A percentile compares a stretch with the other conserved stretches of the same genome.
phyloP scores from a whole-genome alignment of 2,797 vertebrate genomes.

The Mus caroli region DNA sequence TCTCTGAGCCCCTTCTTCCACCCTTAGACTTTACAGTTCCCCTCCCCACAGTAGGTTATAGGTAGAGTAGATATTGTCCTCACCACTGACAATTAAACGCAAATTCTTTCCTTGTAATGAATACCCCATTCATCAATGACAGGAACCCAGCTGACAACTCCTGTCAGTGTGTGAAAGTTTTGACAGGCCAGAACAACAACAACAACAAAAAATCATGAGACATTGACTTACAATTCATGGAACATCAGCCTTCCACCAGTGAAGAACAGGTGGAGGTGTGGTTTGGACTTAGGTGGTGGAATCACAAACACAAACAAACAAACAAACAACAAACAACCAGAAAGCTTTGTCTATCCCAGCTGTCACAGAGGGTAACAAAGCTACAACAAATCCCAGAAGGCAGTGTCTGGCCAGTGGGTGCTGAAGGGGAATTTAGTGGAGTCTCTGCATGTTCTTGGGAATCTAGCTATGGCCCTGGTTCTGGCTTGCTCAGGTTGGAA shows the following conservation, averaged over 20 bases:
- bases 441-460: background rate
- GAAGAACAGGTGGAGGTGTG: background rate
- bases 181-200: background rate
- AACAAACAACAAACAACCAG: background rate
- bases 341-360: background rate
- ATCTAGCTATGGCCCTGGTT: background rate
- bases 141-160: background rate
- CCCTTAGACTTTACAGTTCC: background rate
- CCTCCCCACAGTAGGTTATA: background rate
- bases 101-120: background rate
- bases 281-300: background rate
- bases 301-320: slow-evolving; percentile 22
- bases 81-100: slow-evolving; percentile 1
- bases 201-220: background rate
- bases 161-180: background rate
- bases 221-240: background rate
- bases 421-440: background rate
- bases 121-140: background rate
- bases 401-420: background rate
- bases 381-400: background rate
- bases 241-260: background rate
- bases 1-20: background rate
- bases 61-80: background rate
- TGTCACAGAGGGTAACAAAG: background rate
- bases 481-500: background rate